Base-by-base conservation (phyloP, 2,113 vertebrate genomes). In the Gobio gobio region DNA sequence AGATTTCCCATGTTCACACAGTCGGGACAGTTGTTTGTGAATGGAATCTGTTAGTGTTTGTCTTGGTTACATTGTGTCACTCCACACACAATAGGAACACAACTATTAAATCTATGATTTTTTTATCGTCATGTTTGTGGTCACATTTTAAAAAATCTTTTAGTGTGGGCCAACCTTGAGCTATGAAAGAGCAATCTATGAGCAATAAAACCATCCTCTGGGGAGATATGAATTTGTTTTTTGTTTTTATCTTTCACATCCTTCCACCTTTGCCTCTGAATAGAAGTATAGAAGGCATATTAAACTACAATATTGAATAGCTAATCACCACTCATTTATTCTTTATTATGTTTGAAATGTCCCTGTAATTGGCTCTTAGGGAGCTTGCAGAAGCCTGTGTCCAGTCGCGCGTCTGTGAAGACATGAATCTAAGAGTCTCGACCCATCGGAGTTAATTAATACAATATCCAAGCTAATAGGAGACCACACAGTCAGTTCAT, bases 381-480 rank as follows among this genome's bases (percentile, higher is more conserved):
- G 14, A 77, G 83, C 73, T 24, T 49, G 59, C 14, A 43, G 56
- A 78, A 29, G 59, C 5, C 8, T 7, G n/a, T 14, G 9, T n/a
- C 51, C 51, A 77, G 51, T 36, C 20, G 5, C 2, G 10, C 20
- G 5, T 26, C 40, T 43, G 76, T 22, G 45, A 29, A n/a, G 75
- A 66, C 68, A 29, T 24, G 45, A 43, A 22, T 74, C 72, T 3
- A 64, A 24, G 16, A 84, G 73, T 33, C 63, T 70, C 29, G 16
- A 51, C 26, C 54, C 12, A 13, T 43, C 75, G 63, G 36, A 64
- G 68, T 54, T 77, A 47, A 84, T 86, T 86, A 82, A 68, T 84
- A 74, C 73, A 74, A 77, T 75, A 83, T 83, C 70, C 24, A 24
- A 64, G 63, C 74, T 86, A 85, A 85, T 89, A 72, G 79, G 82